These are phyloP conservation scores for Melanerpes aurifrons DNA, from an alignment of 2,113 vertebrate genomes.

Conservation along the genomic window DNA sequence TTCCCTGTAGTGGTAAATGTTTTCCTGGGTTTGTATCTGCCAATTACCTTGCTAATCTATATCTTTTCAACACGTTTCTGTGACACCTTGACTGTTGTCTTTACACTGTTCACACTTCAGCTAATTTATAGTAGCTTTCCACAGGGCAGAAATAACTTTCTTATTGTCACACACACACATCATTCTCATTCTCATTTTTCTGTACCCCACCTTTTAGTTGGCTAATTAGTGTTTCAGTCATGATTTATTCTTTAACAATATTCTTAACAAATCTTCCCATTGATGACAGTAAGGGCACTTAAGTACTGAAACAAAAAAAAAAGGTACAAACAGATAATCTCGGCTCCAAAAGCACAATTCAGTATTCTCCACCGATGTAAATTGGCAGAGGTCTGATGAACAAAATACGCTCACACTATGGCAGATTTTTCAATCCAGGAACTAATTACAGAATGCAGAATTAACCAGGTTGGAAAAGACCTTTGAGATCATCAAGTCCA, in stretches of 20 bases:
- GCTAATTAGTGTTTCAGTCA: background rate
- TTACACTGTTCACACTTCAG: background rate
- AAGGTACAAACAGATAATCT: background rate
- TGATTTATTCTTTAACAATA: background rate
- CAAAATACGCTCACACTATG: background rate
- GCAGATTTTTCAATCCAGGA: background rate
- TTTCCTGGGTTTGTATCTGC: background rate
- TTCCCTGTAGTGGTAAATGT: background rate
- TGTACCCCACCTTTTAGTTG: background rate
- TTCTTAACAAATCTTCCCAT: too few species aligned
- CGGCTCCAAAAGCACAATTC: background rate
- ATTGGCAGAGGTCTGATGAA: background rate
- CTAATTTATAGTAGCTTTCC: background rate
- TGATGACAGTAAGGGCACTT: background rate
- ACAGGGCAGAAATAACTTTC: background rate
- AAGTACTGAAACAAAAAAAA: background rate
- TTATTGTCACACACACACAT: background rate
- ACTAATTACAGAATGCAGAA: background rate
- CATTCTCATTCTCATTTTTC: background rate
- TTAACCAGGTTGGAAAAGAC: too few species aligned
- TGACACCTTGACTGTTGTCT: background rate
- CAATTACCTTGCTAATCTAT: background rate
- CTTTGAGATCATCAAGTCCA: too few species aligned
- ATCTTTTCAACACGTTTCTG: background rate
- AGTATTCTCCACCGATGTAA: background rate